Base-by-base conservation (phyloP, 2,113 vertebrate genomes). In the Pluvianellus socialis region DNA sequence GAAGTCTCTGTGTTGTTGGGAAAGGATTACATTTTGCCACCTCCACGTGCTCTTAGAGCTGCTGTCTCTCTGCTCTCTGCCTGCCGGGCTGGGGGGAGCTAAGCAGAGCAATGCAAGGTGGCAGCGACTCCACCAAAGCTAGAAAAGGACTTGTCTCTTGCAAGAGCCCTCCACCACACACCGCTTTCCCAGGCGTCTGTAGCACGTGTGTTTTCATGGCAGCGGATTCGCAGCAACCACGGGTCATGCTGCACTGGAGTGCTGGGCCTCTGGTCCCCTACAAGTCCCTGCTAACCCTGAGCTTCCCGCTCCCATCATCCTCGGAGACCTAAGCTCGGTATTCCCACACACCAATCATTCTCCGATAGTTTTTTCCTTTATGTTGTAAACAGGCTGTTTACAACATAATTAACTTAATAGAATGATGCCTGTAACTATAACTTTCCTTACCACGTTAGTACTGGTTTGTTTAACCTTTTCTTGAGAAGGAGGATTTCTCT, bases 11-110 rank as follows among this genome's bases (percentile, higher is more conserved):
- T n/a, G 17, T 32, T 72, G 80, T 40, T 3, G 12, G 47, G 53
- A 22, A 61, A 33, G 14, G 79, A 47, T 65, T 70, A 61, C 17
- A 2, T n/a, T 62, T 86, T 75, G 35, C 38, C 56, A 15, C 33
- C 44, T 33, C 59, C 0, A 0, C 13, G 26, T 50, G 27, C 72
- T 30, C 66, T 49, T 2, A 6, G 58, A 52, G 58, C 1, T 73
- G 45, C 32, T n/a, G 59, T 47, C 10, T 65, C 21, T 49, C 80
- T 66, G n/a, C 38, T 62, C 40, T 52, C 32, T 30, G 33, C 1
- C 45, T 70, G 58, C 62, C 12, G 19, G 84, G 32, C 4, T 14
- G 27, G 15, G 47, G 47, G 21, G 12, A 40, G 47, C 14, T 30
- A 12, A 50, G 80, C 38, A 74, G 40, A 21, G 68, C 56, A 19